Conservation (phyloP, 2,888 invertebrate genomes). For the Xiphydria camelus region DNA sequence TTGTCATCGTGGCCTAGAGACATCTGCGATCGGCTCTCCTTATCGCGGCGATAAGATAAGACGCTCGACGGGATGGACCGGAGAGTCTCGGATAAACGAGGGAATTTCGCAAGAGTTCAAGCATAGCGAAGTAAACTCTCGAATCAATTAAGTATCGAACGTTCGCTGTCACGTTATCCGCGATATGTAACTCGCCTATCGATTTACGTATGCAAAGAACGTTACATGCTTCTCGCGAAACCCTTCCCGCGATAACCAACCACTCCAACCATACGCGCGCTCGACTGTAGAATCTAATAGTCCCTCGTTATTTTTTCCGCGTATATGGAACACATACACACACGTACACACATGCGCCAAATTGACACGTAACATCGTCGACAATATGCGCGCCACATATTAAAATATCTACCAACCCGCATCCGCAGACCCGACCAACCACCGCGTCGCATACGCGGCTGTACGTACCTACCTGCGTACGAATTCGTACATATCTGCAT, state of each 20-base stretch:
- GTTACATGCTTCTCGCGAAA: constrained; percentile 16
- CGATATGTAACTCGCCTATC: constrained; percentile 3
- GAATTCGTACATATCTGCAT: too few species aligned
- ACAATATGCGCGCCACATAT: too few species aligned
- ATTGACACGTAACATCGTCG: constrained; percentile 7
- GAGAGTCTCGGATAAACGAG: not conserved
- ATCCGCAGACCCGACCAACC: too few species aligned
- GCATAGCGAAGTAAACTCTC: not conserved
- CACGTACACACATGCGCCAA: constrained; percentile 5
- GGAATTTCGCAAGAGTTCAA: too few species aligned
- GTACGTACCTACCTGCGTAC: too few species aligned
- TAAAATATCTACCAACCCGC: too few species aligned
- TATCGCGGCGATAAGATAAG: constrained; percentile 22
- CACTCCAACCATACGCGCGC: constrained; percentile 5
- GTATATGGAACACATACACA: not conserved
- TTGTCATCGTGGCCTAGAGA: constrained; percentile 1
- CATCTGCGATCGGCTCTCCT: constrained; percentile 7
- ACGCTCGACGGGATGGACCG: constrained; percentile 6
- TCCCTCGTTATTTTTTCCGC: too few species aligned
- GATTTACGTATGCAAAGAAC: constrained; percentile 4
- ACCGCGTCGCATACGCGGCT: constrained; percentile 11
- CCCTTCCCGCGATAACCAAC: constrained; percentile 18
- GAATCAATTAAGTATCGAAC: constrained; percentile 10
- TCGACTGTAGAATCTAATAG: too few species aligned
- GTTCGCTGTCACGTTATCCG: constrained; percentile 10